phyloP scores from a whole-genome alignment of 2,888 invertebrate species.

The Chromoteleia sp. region DNA sequence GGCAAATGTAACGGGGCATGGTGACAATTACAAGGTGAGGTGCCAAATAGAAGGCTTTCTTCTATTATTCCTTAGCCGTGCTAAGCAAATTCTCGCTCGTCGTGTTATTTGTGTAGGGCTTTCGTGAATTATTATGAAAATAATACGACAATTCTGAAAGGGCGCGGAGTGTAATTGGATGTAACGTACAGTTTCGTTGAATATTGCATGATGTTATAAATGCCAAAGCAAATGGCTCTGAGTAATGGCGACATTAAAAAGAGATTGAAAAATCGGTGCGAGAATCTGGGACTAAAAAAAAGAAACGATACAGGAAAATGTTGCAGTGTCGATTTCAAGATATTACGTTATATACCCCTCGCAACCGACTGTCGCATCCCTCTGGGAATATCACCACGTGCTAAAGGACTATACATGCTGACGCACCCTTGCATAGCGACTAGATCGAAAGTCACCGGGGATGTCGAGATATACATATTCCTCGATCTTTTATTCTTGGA shows the following conservation, averaged over 20 bases:
- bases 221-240: constrained; percentile 11
- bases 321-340: constrained; percentile 76
- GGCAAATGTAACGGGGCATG: constrained; percentile 75
- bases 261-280: constrained; percentile 51
- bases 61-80: constrained; percentile 35
- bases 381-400: constrained; percentile 74
- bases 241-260: constrained; percentile 25
- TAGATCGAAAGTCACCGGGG: constrained; percentile 69
- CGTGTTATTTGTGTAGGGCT: constrained; percentile 3
- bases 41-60: constrained; percentile 18
- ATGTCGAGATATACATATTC: constrained; percentile 69
- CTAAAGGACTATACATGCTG: constrained; percentile 69
- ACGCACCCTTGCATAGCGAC: constrained; percentile 69
- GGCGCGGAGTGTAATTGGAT: constrained; percentile 2
- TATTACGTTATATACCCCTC: constrained; percentile 73
- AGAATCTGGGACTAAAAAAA: constrained; percentile 31
- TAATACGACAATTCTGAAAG: constrained; percentile 2
- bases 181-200: background rate
- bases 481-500: constrained; percentile 70
- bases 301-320: constrained; percentile 74
- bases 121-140: constrained; percentile 6
- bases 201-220: constrained; percentile 8
- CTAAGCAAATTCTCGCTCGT: constrained; percentile 16
- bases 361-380: constrained; percentile 73
- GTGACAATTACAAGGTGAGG: constrained; percentile 78